phyloP scores from a whole-genome alignment of 2,113 vertebrate species.

The Zeus faber region DNA sequence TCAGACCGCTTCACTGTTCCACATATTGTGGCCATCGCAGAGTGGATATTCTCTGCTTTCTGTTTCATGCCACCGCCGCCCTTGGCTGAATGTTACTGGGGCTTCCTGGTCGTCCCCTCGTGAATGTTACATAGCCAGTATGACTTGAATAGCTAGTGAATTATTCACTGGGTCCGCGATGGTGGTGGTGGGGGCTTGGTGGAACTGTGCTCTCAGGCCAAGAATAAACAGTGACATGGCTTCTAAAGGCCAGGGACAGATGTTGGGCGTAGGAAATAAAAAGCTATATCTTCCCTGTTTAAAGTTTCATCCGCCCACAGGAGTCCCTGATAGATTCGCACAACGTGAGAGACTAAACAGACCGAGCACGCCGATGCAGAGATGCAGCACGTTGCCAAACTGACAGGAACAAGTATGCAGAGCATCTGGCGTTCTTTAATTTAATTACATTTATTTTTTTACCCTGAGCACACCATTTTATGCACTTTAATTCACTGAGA shows the following conservation, averaged over 20 bases:
- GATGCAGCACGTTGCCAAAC: no score
- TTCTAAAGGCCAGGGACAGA: constrained; percentile 38
- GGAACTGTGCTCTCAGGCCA: constrained; percentile 46
- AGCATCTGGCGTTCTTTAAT: constrained; percentile 20
- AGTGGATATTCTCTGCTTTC: no score
- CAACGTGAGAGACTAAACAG: constrained; percentile 18
- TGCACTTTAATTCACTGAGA: no score
- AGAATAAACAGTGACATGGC: constrained; percentile 58
- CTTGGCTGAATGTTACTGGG: constrained; percentile 20
- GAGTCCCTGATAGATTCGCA: constrained; percentile 28
- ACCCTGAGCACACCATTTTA: no score
- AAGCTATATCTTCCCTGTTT: constrained; percentile 46
- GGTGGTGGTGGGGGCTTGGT: constrained; percentile 25
- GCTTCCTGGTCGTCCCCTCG: constrained; percentile 23
- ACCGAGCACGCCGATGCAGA: neutral
- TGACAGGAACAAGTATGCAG: no score
- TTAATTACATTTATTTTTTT: neutral
- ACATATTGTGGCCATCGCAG: no score
- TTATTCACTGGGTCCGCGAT: constrained; percentile 63
- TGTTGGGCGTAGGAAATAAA: constrained; percentile 54
- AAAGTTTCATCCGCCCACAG: constrained; percentile 57
- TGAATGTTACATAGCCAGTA: constrained; percentile 17
- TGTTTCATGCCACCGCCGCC: constrained; percentile 21
- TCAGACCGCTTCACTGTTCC: no score
- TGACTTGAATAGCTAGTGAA: constrained; percentile 59